Conservation (phyloP, 2,797 vertebrate species). For the Silurus aristotelis region DNA sequence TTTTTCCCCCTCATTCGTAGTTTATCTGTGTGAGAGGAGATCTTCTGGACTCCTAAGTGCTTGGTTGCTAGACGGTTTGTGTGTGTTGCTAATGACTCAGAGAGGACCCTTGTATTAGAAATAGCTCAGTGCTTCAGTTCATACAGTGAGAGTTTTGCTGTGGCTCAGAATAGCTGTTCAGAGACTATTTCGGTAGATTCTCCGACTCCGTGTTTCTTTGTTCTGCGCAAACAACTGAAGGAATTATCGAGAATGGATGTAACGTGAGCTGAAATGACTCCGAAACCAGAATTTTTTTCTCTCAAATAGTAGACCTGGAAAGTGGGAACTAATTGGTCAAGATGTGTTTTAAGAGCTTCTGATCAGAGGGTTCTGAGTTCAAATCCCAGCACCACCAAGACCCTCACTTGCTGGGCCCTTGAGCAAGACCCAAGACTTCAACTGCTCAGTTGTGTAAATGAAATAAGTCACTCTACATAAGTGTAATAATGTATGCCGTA, state of each 20-base stretch:
- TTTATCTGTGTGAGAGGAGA: constrained; percentile 19
- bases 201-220: neutral
- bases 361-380: too few species aligned
- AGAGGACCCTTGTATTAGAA: neutral
- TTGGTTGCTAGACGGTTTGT: neutral
- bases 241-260: neutral
- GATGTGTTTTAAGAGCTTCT: too few species aligned
- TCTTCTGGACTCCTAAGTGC: neutral
- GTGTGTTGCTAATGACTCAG: too few species aligned
- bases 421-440: too few species aligned
- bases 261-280: neutral
- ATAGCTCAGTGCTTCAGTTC: neutral
- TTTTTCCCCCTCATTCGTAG: constrained; percentile 9
- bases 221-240: neutral
- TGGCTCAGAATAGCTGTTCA: neutral
- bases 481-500: too few species aligned
- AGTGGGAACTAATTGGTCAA: neutral
- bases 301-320: too few species aligned
- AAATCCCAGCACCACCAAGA: too few species aligned
- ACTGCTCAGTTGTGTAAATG: too few species aligned
- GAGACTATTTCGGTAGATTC: neutral
- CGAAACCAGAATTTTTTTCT: too few species aligned
- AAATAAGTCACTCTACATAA: too few species aligned
- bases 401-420: too few species aligned
- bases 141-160: neutral